Conservation (phyloP, 2,797 vertebrate species). For the Myotis myotis region DNA sequence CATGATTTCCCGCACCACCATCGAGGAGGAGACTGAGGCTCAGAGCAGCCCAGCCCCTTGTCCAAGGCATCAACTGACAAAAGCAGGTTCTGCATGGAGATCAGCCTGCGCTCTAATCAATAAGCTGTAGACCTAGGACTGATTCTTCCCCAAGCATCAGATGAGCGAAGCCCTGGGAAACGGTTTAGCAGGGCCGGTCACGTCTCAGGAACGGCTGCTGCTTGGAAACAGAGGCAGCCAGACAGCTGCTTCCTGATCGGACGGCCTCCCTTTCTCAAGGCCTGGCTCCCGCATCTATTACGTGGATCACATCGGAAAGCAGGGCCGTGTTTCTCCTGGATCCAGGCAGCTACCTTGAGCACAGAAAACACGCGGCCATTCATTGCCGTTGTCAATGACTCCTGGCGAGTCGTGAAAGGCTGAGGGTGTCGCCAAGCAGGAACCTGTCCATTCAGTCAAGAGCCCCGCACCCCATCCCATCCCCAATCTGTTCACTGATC, state of each 20-base stretch:
- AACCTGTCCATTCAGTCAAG: neutral
- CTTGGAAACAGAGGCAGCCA: neutral
- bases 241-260: constrained; percentile 36
- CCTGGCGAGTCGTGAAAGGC: neutral
- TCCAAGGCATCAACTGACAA: neutral
- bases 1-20: neutral
- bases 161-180: neutral
- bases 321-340: neutral
- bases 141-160: neutral
- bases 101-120: neutral
- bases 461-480: neutral
- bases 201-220: neutral
- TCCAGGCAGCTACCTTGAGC: neutral
- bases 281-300: constrained; percentile 17
- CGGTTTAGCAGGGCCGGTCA: neutral
- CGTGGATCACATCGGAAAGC: constrained; percentile 44
- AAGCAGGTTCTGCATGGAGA: neutral
- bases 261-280: neutral
- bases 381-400: neutral
- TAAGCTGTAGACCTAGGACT: neutral
- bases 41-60: neutral
- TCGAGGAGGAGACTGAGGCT: neutral
- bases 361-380: neutral
- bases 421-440: neutral
- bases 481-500: neutral